Evolutionary conservation across 1,140 invertebrate genomes (phyloP), one percentile per base, ranked within the genome.

Genomic region (Chironomus striatipennis): DNA sequence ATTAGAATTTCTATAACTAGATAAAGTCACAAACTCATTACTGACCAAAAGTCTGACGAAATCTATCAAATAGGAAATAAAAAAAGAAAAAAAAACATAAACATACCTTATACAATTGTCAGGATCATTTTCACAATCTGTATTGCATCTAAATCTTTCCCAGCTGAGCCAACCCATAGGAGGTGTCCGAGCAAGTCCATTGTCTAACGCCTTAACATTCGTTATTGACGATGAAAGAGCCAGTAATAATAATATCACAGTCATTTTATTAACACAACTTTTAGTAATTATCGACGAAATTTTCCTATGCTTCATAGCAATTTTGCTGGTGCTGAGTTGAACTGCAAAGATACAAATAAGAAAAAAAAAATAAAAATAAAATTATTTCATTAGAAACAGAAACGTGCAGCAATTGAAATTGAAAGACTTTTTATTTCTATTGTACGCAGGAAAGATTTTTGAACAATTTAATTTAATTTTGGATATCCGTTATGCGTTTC

Each of bases 131-230:
- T 92, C 89, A 82, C 96, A 98, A 83, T 98, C 94, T 2, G 92
- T 96, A 79, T 97, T 95, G 80, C 95, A 98, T 74, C 94, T 86
- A 82, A 96, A 98, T 76, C 94, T 83, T 79, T 96, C 92, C 96
- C 96, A 98, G 24, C 94, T 92, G 76, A 97, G 86, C 95, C 95
- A 98, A 43, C 88, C 89, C 90, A 91, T 91, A 0, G 94, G 94
- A 20, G 94, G 94, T 75, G 92, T 95, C 74, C 87, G 83, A 6
- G 90, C 93, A 76, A 95, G 79, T 7, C 93, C 93, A 88, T 95
- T 95, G 77, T 95, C 91, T 76, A 95, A 84, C 75, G 79, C 83
- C 79, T 43, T 21, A 21, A 74, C 76, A 67, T 43, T 10, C n/a
- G 47, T 12, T 2, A 57, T 34, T 10, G 47, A 18, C 17, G 65